Percentiles rank a stretch among this genome's conserved stretches.
Evolutionary conservation across 1,140 invertebrate species (phyloP).

Genomic region (Chymomyza costata): DNA sequence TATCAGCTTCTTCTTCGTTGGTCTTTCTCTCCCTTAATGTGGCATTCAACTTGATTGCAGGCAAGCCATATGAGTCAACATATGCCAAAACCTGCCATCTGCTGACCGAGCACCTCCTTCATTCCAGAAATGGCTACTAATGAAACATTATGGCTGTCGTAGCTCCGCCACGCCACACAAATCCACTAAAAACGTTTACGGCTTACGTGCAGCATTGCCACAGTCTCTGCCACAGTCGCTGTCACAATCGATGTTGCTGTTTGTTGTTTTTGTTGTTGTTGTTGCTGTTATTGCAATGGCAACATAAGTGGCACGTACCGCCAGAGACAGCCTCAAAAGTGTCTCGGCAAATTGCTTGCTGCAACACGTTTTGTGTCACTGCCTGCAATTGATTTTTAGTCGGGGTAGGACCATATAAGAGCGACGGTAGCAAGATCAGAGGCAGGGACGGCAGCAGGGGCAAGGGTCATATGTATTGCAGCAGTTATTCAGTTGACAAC

Average conservation of each 20-base stretch:
- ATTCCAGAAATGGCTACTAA: slow-evolving; percentile 37
- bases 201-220: slow-evolving; percentile 56
- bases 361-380: slow-evolving; percentile 50
- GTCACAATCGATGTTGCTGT: too few relatives aligned
- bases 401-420: too few relatives aligned
- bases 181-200: slow-evolving; percentile 69
- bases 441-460: too few relatives aligned
- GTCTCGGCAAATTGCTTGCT: slow-evolving; percentile 48
- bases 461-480: too few relatives aligned
- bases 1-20: too few relatives aligned
- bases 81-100: neutral
- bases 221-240: slow-evolving; percentile 9
- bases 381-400: slow-evolving; percentile 64
- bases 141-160: slow-evolving; percentile 64
- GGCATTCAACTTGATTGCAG: slow-evolving; percentile 16
- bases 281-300: too few relatives aligned
- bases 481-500: too few relatives aligned
- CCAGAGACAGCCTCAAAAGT: slow-evolving; percentile 41
- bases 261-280: too few relatives aligned
- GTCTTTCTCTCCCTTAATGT: too few relatives aligned
- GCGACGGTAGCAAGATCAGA: too few relatives aligned
- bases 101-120: neutral
- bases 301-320: slow-evolving; percentile 62
- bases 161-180: slow-evolving; percentile 55
- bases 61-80: too few relatives aligned